Percentiles rank a stretch among this genome's conserved stretches.
Conservation (phyloP, 2,113 vertebrate species). For the Clarias magur region DNA sequence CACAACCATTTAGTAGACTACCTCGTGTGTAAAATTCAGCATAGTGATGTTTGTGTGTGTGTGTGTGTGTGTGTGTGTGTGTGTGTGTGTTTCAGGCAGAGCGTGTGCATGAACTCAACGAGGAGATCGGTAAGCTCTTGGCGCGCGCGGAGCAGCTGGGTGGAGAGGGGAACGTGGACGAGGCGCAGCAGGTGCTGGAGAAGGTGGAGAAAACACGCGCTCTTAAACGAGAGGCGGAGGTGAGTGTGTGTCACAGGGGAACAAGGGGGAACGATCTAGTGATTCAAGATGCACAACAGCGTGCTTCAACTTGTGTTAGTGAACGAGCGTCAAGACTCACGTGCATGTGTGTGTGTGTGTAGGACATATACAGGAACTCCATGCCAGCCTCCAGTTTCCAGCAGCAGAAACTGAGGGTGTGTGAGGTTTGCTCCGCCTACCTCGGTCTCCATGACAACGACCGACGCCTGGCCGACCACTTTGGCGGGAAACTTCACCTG, state of each 20-base stretch:
- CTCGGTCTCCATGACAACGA: conserved; percentile 98
- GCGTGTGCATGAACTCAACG: conserved; percentile 95
- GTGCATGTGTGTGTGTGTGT: conserved; percentile 38
- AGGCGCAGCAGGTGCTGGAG: conserved; percentile 95
- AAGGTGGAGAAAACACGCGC: conserved; percentile 94
- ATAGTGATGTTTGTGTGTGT: neutral
- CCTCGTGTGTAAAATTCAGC: no score
- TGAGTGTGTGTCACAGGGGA: conserved; percentile 59
- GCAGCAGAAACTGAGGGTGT: conserved; percentile 96
- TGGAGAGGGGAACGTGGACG: conserved; percentile 95
- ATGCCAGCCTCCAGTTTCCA: conserved; percentile 99
- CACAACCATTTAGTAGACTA: no score
- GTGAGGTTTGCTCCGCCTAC: conserved; percentile 97
- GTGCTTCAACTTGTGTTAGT: neutral
- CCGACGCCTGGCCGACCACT: conserved; percentile 94
- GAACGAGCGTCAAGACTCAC: neutral
- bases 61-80: neutral
- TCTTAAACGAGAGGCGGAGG: conserved; percentile 96
- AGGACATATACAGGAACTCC: conserved; percentile 98
- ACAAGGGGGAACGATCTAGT: no score
- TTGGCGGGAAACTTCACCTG: conserved; percentile 95
- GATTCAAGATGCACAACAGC: neutral
- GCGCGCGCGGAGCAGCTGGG: conserved; percentile 95
- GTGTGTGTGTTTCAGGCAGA: conserved; percentile 79
- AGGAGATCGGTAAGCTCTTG: conserved; percentile 97